A percentile compares a stretch with the other conserved stretches of the same genome.
These are phyloP conservation scores for Eupithecia exiguata DNA, from an alignment of 2,888 invertebrate genomes.

Conservation along the genomic window DNA sequence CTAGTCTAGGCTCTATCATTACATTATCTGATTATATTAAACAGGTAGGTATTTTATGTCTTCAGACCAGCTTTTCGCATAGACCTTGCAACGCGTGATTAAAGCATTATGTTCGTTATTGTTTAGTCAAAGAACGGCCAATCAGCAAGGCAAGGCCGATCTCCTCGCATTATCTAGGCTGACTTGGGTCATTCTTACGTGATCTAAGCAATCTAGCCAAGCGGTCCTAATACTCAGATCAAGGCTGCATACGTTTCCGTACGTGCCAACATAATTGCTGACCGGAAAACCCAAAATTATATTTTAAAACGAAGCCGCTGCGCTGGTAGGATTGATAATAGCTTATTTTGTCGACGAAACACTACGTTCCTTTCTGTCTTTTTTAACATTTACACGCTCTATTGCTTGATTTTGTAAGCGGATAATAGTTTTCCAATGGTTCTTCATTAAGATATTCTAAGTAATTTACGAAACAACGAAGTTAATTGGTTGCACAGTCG, in stretches of 20 bases:
- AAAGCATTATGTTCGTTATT: constrained; percentile 40
- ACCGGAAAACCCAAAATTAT: constrained; percentile 37
- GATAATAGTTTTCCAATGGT: constrained; percentile 61
- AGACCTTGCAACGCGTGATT: constrained; percentile 4
- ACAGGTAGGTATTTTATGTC: constrained; percentile 5
- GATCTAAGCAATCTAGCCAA: constrained; percentile 43
- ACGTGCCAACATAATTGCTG: constrained; percentile 37
- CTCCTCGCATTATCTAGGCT: constrained; percentile 45
- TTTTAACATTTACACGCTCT: constrained; percentile 63
- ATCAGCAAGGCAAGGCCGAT: constrained; percentile 65
- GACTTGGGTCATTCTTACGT: constrained; percentile 50
- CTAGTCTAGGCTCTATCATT: constrained; percentile 38
- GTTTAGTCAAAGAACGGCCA: constrained; percentile 58
- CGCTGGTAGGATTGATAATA: too few species aligned
- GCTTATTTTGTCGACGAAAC: neutral
- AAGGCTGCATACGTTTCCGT: constrained; percentile 52
- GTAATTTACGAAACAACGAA: constrained; percentile 31
- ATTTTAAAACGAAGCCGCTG: constrained; percentile 20
- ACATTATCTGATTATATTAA: constrained; percentile 41
- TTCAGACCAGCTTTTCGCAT: constrained; percentile 3
- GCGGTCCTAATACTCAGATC: constrained; percentile 46
- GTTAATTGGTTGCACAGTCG: neutral
- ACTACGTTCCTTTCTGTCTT: constrained; percentile 41
- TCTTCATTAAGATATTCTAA: constrained; percentile 35
- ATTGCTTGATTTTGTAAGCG: constrained; percentile 70